phyloP scores from a whole-genome alignment of 37 sponge, comb jelly and placozoan genomes.

The Spongilla lacustris region DNA sequence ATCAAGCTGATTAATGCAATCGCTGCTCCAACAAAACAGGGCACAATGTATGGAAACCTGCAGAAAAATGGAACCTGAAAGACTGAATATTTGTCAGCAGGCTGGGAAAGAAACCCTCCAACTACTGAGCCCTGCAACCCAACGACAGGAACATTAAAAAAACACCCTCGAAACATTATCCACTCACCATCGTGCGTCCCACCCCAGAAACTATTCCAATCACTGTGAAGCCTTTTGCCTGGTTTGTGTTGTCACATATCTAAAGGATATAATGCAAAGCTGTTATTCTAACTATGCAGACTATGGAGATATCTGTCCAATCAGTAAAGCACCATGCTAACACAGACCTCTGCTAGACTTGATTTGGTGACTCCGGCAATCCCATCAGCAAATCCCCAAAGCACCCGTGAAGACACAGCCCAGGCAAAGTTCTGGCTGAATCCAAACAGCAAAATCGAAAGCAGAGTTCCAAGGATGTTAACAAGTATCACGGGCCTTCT shows the following conservation, averaged over 20 bases:
- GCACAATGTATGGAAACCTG: constrained; percentile 78
- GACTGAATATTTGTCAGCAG: constrained; percentile 73
- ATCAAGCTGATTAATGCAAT: constrained; percentile 50
- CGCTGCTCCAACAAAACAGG: constrained; percentile 71
- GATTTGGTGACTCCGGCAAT: constrained; percentile 84
- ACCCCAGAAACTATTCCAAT: constrained; percentile 64
- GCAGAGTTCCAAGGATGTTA: constrained; percentile 64
- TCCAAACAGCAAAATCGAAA: constrained; percentile 70
- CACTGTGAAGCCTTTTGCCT: constrained; percentile 79
- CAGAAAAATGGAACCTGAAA: constrained; percentile 82
- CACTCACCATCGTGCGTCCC: constrained; percentile 69
- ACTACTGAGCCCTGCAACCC: constrained; percentile 69
- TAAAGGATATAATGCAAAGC: constrained; percentile 11
- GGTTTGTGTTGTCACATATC: constrained; percentile 91
- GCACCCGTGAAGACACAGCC: constrained; percentile 76
- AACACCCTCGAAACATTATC: too few species aligned
- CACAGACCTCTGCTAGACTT: constrained; percentile 81
- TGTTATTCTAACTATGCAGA: too few species aligned
- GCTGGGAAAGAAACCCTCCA: constrained; percentile 88
- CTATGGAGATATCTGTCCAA: too few species aligned
- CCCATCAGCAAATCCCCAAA: constrained; percentile 90
- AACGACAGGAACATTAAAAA: too few species aligned
- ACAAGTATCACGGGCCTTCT: constrained; percentile 72
- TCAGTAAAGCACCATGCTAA: too few species aligned
- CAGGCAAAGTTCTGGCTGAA: constrained; percentile 87